Base-by-base conservation (phyloP, 2,888 invertebrate genomes). In the Caenorhabditis uteleia region DNA sequence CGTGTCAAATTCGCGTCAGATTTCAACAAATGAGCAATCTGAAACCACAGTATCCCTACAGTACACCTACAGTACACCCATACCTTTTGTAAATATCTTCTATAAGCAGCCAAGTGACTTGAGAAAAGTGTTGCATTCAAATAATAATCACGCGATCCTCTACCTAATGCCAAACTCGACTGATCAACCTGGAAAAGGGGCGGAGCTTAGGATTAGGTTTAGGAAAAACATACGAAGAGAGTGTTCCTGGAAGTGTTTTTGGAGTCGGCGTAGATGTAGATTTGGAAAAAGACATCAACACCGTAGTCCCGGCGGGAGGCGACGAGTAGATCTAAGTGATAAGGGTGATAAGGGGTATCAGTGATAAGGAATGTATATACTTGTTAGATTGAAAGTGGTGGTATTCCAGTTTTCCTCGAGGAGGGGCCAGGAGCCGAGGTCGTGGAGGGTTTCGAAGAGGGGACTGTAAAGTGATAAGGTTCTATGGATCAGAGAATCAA, bases 251-350 rank as follows among this genome's bases (percentile, higher is more conserved):
- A 68, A 1, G 77, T 79, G 53, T 82, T 78, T 47, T 77, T 77
- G 10, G 77, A 70, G 49, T 82, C 82, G n/a, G 79, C 73, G 21
- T 79, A 77, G 45, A 82, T 77, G 55, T 82, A 82, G 6, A 82
- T 53, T 45, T 82, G 79, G 54, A 80, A 71, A 66, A 82, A 82
- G 23, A 77, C 72, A 29, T 82, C 81, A 26, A 73, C 71, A 20
- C 70, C 73, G 33, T 70, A 70, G 16, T 66, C 59, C 2, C 59
- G 53, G 3, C 74, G 54, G 16, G 65, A 51, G 10, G 53, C 51
- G 7, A 64, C 49, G 12, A 70, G 47, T 10, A 73, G 50, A 20
- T 67, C 69, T 62, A 51, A 29, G 44, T n/a, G n/a, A n/a, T n/a
- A n/a, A n/a, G n/a, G n/a, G n/a, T n/a, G n/a, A n/a, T n/a, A n/a